Base-by-base conservation (phyloP, 2,888 invertebrate genomes). In the Euplagia quadripunctaria region DNA sequence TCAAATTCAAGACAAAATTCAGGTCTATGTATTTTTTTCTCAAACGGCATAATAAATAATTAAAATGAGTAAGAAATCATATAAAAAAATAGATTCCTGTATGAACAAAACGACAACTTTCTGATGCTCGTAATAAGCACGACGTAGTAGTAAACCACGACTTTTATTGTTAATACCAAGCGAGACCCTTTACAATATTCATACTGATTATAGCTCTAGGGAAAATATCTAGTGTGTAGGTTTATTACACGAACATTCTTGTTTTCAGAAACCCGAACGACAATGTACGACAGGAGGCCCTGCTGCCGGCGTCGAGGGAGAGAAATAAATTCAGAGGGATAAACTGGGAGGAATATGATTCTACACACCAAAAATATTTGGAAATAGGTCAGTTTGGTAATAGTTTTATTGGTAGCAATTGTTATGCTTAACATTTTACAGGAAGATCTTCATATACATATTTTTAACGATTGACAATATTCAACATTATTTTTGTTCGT, bases 321-420 rank as follows among this genome's bases (percentile, higher is more conserved):
- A 97, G 97, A 81, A 98, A 98, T 96, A 97, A 98, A 87, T 98
- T 98, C 93, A 97, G 98, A 70, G 97, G 97, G 82, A 97, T 98
- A 85, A 97, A 96, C 70, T 99, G 99, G 99, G 99, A 99, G 84
- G 98, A 98, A 89, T 99, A 99, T 94, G 98, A 99, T 92, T 98
- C 98, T 1, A 97, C 98, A 78, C 98, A 98, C 96, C 99, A 99
- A 90, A 98, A 99, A 91, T 99, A 99, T 94, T 96, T 99, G 88
- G 98, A 98, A 97, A 98, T 99, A 90, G 98, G 99, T 99, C 94
- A 97, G 97, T 88, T 63, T 41, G 64, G 20, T 51, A 67, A 63
- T 68, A 17, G 7, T 66, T 70, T 63, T 58, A 68, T 46, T 46
- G 43, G 43, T 6, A 46, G 43, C 2, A 31, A 31, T 31, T 31